These are phyloP conservation scores for Mesocricetus auratus DNA, from an alignment of 2,113 vertebrate species.

Conservation along the genomic window DNA sequence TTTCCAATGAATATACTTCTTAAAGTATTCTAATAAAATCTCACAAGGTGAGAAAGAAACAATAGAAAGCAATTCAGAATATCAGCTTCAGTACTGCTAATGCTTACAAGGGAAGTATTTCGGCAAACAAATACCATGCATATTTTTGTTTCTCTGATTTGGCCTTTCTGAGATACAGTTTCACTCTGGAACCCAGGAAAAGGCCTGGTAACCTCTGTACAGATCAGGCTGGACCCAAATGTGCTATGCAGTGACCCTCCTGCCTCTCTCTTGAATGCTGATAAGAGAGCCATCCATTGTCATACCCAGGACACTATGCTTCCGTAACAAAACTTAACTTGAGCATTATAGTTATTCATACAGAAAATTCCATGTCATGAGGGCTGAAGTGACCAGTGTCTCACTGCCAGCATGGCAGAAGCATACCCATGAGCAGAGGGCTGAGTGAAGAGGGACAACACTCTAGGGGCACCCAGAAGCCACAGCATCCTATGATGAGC, in stretches of 20 bases:
- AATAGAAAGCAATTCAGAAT: neutral
- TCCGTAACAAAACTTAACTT: neutral
- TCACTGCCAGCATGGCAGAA: rapidly evolving
- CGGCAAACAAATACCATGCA: neutral
- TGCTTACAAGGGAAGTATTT: neutral
- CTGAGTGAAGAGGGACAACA: neutral
- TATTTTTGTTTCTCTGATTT: neutral
- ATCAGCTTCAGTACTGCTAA: neutral
- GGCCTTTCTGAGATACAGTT: neutral
- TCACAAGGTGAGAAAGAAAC: conserved; percentile 1
- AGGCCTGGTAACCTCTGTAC: neutral
- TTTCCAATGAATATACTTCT: neutral
- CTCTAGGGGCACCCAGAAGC: rapidly evolving
- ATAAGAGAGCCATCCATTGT: neutral
- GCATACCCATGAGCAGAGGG: neutral
- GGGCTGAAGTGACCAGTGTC: neutral
- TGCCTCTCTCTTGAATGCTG: no score
- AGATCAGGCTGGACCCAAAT: neutral
- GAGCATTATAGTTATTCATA: neutral
- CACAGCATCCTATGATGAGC: rapidly evolving
- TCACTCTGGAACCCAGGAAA: neutral
- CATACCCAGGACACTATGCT: neutral
- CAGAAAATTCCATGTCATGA: neutral
- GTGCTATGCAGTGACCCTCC: no score
- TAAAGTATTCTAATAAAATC: neutral